A percentile compares a stretch with the other conserved stretches of the same genome.
Evolutionary conservation across 2,113 vertebrate species (phyloP).

Genomic region (Pelvicachromis taeniatus): DNA sequence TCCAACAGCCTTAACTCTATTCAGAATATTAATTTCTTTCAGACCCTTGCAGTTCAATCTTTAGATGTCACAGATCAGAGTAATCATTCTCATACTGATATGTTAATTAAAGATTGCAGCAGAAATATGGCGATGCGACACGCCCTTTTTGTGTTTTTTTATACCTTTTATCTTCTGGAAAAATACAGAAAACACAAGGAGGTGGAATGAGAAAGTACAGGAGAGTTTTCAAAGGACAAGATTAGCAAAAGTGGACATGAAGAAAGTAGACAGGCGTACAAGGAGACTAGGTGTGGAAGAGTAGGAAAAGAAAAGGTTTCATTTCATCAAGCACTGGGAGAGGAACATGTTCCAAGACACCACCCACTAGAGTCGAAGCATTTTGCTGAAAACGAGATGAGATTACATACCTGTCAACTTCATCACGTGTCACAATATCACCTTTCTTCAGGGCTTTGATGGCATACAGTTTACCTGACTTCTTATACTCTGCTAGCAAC

Average conservation of each 20-base stretch:
- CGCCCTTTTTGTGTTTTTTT: not conserved
- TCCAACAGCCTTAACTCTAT: not conserved
- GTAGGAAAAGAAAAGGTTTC: not conserved
- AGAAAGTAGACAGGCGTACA: not conserved
- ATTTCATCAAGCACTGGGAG: not conserved
- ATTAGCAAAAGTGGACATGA: not conserved
- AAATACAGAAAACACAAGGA: too few species aligned
- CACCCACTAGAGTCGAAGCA: not conserved
- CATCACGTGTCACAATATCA: constrained; percentile 87
- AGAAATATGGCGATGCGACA: not conserved
- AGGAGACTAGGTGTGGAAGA: not conserved
- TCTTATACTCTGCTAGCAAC: constrained; percentile 84
- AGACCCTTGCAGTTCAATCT: not conserved
- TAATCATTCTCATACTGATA: not conserved
- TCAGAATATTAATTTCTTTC: too few species aligned
- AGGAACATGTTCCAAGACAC: not conserved
- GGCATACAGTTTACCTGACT: constrained; percentile 83
- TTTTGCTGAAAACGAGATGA: not conserved
- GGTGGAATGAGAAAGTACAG: too few species aligned
- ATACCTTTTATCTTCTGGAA: too few species aligned
- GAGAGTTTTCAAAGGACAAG: not conserved
- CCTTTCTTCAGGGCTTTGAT: constrained; percentile 97
- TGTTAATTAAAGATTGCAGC: not conserved
- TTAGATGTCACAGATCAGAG: not conserved
- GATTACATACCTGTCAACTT: constrained; percentile 81